Base-by-base conservation (phyloP, 1,140 invertebrate species). In the Drosophila sproati region DNA sequence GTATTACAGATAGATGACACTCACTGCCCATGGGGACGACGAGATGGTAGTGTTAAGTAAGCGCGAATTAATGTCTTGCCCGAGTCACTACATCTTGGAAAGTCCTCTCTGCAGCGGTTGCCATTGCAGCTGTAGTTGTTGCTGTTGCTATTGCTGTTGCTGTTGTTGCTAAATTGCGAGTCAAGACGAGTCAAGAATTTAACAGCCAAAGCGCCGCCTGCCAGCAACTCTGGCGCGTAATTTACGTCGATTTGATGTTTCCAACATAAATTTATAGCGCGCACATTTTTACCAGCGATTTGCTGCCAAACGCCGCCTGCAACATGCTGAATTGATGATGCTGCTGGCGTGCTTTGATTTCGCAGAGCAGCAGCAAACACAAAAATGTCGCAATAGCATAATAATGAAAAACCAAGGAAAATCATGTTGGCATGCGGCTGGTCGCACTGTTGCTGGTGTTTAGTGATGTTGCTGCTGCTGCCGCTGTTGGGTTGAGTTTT, bases 231-330 rank as follows among this genome's bases (percentile, higher is more conserved):
- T 47, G 78, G 68, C 83, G 83, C 85, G 83, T 89, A 88, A 88
- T 88, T 85, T 89, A 88, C 83, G 83, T 88, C 83, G 85, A 89
- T 88, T 89, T 88, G 77, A 89, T 85, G 85, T 82, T 88, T 80
- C 80, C 83, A 87, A 82, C 83, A 87, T 88, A 88, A 88, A 87
- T 87, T 87, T 87, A 87, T 87, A 81, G 83, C 79, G 82, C 83
- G 61, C 79, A 88, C 79, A 77, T 82, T 86, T 86, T 85, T 73
- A 50, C 70, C 82, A 83, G 50, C 82, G 82, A 85, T 85, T 85
- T 85, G 82, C 85, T 85, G 81, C 60, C 47, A 73, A 20, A 78
- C 80, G 69, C 71, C 75, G 80, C 75, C 67, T 77, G 64, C 78
- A 77, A 80, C 67, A 69, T 73, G 79, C 56, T 69, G 73, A 63